These are phyloP conservation scores for Pammene fasciana DNA, from an alignment of 2,888 invertebrate genomes.

Conservation along the genomic window DNA sequence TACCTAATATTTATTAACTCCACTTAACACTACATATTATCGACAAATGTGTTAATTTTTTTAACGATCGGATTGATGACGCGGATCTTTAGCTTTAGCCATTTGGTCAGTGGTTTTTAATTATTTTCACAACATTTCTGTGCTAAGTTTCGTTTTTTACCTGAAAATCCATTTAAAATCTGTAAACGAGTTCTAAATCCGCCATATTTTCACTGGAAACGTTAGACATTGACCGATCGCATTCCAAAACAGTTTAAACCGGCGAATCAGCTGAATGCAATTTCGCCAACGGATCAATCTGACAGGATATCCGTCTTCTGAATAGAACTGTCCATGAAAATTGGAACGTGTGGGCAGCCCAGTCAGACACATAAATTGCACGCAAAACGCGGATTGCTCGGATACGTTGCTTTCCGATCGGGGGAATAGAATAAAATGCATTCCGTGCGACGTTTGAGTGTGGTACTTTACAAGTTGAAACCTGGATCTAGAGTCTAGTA, in stretches of 20 bases:
- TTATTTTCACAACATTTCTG: too few relatives aligned
- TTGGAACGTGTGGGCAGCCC: constrained; percentile 15
- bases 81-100: too few relatives aligned
- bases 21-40: too few relatives aligned
- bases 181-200: background rate
- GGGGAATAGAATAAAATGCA: constrained; percentile 37
- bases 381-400: constrained; percentile 32
- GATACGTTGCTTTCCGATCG: constrained; percentile 30
- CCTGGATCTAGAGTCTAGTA: constrained; percentile 7
- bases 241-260: constrained; percentile 7
- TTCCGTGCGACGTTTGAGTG: constrained; percentile 19
- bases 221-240: constrained; percentile 4
- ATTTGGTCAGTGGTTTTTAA: too few relatives aligned
- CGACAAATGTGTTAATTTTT: too few relatives aligned
- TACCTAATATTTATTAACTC: too few relatives aligned
- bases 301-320: constrained; percentile 10
- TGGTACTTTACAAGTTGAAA: constrained; percentile 20
- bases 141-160: too few relatives aligned
- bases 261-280: background rate
- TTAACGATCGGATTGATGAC: too few relatives aligned
- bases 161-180: too few relatives aligned
- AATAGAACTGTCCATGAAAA: background rate
- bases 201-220: background rate
- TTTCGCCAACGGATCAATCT: constrained; percentile 1
- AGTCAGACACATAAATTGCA: constrained; percentile 40